Evolutionary conservation across 2,113 vertebrate species (phyloP).

Genomic region (Emydura subglobosa): DNA sequence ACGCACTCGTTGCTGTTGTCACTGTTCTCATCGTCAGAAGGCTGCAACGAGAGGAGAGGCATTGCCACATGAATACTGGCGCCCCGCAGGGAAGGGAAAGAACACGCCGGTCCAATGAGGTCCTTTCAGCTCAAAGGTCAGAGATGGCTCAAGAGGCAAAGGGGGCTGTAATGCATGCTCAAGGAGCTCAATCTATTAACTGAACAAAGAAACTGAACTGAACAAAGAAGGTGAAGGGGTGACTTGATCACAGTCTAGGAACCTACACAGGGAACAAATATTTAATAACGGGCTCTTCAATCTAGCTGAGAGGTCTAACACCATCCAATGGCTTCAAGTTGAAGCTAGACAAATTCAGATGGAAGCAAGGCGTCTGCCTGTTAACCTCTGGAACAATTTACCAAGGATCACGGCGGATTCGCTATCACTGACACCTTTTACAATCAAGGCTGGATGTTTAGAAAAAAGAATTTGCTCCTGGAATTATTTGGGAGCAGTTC

Average conservation of each 20-base stretch:
- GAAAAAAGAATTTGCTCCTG: not conserved
- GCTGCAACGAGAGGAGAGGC: conserved; percentile 74
- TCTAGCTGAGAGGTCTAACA: too few relatives aligned
- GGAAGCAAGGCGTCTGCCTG: not conserved
- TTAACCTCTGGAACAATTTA: not conserved
- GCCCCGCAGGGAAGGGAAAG: fast-evolving
- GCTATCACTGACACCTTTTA: too few relatives aligned
- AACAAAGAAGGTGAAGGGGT: not conserved
- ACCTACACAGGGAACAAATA: too few relatives aligned
- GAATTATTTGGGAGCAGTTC: not conserved
- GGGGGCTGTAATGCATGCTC: not conserved
- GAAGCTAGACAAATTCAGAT: too few relatives aligned
- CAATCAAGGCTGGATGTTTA: too few relatives aligned
- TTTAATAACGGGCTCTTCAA: too few relatives aligned
- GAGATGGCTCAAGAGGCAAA: not conserved
- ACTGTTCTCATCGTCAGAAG: conserved; percentile 94
- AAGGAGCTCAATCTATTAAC: not conserved
- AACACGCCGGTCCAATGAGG: not conserved
- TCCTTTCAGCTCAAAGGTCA: not conserved
- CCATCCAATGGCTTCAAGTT: too few relatives aligned
- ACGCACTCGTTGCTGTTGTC: conserved; percentile 99
- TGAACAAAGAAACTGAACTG: not conserved
- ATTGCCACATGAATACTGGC: not conserved
- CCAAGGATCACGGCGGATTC: too few relatives aligned
- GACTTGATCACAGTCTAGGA: not conserved